Base-by-base conservation (phyloP, 2,113 vertebrate species). In the Engystomops pustulosus region DNA sequence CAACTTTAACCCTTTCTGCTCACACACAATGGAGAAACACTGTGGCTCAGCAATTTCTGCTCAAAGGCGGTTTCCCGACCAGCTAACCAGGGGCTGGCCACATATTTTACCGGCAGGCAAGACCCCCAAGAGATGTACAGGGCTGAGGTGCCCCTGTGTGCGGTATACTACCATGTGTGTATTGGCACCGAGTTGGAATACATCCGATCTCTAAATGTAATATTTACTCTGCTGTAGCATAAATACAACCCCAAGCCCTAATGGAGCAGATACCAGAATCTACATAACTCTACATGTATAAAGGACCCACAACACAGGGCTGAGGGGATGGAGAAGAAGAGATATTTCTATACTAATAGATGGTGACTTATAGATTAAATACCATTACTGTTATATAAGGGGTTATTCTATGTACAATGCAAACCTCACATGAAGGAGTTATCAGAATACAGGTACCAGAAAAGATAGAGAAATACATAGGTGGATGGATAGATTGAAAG, bases 1-100 rank as follows among this genome's bases (percentile, higher is more conserved):
- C 60, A 69, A 69, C 60, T 77, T 84, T 84, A 84, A 84, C 82
- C 82, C 82, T 53, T 75, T 78, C 58, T 51, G 44, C 36, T 77
- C 72, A 45, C 58, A 78, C 60, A 84, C 72, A 84, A 84, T 78
- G 25, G 36, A 49, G 62, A 30, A 68, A 49, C 5, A n/a, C 36
- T 30, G 4, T 20, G 17, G 30, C 60, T 78, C 82, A 84, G 82
- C 72, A 77, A 12, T 69, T 83, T 84, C 18, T 17, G 18, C 15
- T 65, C 30, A 15, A 70, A 69, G 25, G 45, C 41, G 27, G 36
- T 36, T 55, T 79, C 34, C 76, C 36, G 18, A 60, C 55, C 78
- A 44, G 30, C 67, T 80, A 25, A 41, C 18, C 25, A 41, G 65
- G 60, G 51, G 53, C 6, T 78, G 51, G 20, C 27, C 36, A 79